Base-by-base conservation (phyloP, 2,888 invertebrate genomes). In the Caradrina clavipalpis region DNA sequence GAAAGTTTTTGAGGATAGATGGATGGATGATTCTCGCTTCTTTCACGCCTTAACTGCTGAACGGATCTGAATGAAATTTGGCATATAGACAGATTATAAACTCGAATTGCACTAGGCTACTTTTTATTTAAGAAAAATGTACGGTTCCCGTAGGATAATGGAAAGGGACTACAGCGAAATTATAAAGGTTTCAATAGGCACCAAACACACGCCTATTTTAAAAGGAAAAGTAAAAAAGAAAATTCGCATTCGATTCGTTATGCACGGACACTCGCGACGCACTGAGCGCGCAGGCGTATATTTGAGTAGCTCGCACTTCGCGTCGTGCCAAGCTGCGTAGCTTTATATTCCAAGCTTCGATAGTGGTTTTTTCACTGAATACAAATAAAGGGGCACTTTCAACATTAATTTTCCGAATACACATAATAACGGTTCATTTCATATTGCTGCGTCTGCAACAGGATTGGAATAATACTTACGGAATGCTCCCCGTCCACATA, bases 221-320 rank as follows among this genome's bases (percentile, higher is more conserved):
- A 69, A 76, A 31, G 7, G 11, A 19, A 22, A 49, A 8, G 17
- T 2, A 35, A 42, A 50, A 59, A 65, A 35, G 10, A 8, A 35
- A 45, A 26, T 39, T 58, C 15, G 22, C 39, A 19, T 74, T 63
- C 45, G 26, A 64, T 73, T 64, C 65, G 64, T 79, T 74, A 73
- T 74, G 73, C 74, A 59, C 31, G 58, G 79, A 51, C 74, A 73
- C 47, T 42, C 47, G 22, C 47, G 51, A 35, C 49, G 19, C 19
- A 58, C 19, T 39, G 51, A 31, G 58, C 0, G 54, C n/a, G 22
- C 45, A 11, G 45, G 45, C 45, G 54, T 45, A 21, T 77, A n/a
- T 63, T 73, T 63, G 35, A 58, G 57, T 72, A 47, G 35, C 49
- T 26, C 50, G 21, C 59, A 72, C 53, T 54, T 35, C 17, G 22